Evolutionary conservation across 2,888 invertebrate genomes (phyloP).

Genomic region (Odontomyia ornata): DNA sequence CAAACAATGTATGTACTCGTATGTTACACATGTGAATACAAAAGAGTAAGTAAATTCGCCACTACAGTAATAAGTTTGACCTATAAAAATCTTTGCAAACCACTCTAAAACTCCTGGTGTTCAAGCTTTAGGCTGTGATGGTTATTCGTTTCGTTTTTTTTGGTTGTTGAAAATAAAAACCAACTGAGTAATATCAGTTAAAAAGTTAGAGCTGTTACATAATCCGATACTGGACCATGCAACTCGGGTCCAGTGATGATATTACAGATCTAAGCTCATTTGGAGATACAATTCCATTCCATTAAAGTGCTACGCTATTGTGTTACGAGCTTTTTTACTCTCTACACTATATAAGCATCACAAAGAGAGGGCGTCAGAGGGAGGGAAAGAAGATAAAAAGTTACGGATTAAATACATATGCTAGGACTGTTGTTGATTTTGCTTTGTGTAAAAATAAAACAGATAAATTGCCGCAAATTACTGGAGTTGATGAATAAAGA

Average conservation of each 20-base stretch:
- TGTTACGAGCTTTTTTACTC: neutral
- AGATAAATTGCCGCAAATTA: slow-evolving; percentile 40
- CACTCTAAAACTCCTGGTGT: neutral
- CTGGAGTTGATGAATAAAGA: neutral
- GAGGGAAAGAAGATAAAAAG: no score
- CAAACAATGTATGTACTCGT: no score
- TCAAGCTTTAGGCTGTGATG: neutral
- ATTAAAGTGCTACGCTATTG: neutral
- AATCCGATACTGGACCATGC: neutral
- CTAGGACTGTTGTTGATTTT: neutral
- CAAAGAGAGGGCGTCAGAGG: neutral
- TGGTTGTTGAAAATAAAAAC: neutral
- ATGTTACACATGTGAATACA: no score
- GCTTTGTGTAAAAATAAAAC: slow-evolving; percentile 13
- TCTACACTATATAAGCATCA: neutral
- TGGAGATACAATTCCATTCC: neutral
- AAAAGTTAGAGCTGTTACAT: neutral
- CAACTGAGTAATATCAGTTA: neutral
- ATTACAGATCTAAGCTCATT: neutral
- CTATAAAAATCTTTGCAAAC: slow-evolving; percentile 1
- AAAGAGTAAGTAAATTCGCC: no score
- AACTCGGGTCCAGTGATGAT: neutral
- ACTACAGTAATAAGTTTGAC: neutral
- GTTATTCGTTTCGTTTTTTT: neutral
- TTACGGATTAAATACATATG: neutral